Evolutionary conservation across 2,113 vertebrate genomes (phyloP), one percentile per base, ranked within the genome.

Genomic region (Oryzias curvinotus): DNA sequence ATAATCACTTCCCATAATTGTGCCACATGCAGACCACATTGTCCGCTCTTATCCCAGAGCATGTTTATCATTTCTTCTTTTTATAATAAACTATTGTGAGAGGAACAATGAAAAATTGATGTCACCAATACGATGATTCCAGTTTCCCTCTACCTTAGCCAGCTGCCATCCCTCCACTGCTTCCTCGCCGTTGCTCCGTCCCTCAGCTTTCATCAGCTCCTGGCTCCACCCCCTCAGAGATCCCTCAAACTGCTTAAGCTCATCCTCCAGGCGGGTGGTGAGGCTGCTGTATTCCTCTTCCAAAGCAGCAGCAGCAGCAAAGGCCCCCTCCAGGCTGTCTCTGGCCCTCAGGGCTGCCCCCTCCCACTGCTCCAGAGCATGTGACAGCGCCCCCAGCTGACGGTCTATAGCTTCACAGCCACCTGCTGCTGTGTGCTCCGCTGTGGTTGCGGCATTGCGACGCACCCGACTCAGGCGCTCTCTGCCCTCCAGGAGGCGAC

Each of bases 281-380:
- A 92, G 90, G 15, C 73, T 84, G 0, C 86, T 73, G 52, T 96
- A 96, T 67, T 97, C 95, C 71, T 85, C 93, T 71, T 98, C 96
- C 0, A 94, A 94, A 10, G 94, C 90, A 47, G 93, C 88, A 64
- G 93, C 94, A 41, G 89, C 87, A 46, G 92, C 92, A 13, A 93
- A 89, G 56, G 93, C 86, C 14, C 85, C 88, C 85, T 95, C 92
- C 80, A 98, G 87, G 69, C 87, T 67, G 58, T 85, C 84, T 51
- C 89, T 91, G 17, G 93, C 92, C 26, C 92, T 91, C 6, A 93
- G 57, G 0, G 91, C 92, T 1, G 90, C 91, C 63, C 94, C 95
- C 67, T 96, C 95, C 96, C 96, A 98, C 88, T 95, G 95, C 90
- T 91, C 89, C 94, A 97, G 95, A 74, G 96, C 96, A 0, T 93